Conservation (phyloP, 2,113 vertebrate genomes). For the Misgurnus anguillicaudatus region DNA sequence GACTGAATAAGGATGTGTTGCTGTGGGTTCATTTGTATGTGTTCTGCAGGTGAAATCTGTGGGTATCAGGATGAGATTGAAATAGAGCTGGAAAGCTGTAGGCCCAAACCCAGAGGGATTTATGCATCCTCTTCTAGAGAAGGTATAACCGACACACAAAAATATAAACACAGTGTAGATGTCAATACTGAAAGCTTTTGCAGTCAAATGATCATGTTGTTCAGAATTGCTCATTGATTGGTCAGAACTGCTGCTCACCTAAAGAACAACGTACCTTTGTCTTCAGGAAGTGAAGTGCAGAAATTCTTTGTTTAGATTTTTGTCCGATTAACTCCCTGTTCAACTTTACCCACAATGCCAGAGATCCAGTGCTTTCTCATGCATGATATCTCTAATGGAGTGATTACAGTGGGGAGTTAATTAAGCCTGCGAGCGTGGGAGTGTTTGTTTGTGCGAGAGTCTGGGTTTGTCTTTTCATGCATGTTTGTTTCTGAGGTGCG, state of each 20-base stretch:
- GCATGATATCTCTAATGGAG: constrained; percentile 24
- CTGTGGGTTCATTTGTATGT: background rate
- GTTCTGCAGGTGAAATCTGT: constrained; percentile 86
- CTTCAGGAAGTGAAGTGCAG: constrained; percentile 1
- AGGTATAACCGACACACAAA: constrained; percentile 67
- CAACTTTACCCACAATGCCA: background rate
- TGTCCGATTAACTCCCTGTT: constrained; percentile 17
- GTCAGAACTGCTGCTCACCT: background rate
- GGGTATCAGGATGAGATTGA: constrained; percentile 93
- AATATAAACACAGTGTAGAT: background rate
- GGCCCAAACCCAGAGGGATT: constrained; percentile 85
- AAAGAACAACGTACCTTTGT: background rate
- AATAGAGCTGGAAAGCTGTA: constrained; percentile 83
- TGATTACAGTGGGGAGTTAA: constrained; percentile 28
- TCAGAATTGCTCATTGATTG: background rate
- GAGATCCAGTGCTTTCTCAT: constrained; percentile 9
- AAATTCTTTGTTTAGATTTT: constrained; percentile 13
- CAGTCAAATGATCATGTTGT: background rate
- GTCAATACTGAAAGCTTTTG: background rate
- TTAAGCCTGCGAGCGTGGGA: constrained; percentile 2
- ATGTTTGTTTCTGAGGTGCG: background rate
- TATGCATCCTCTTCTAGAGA: constrained; percentile 81
- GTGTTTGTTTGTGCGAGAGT: constrained; percentile 15
- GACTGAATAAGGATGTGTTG: background rate
- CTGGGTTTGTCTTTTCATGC: background rate